A percentile compares a stretch with the other conserved stretches of the same genome.
Conservation (phyloP, 2,888 invertebrate species). For the Harpagoxenus sublaevis region DNA sequence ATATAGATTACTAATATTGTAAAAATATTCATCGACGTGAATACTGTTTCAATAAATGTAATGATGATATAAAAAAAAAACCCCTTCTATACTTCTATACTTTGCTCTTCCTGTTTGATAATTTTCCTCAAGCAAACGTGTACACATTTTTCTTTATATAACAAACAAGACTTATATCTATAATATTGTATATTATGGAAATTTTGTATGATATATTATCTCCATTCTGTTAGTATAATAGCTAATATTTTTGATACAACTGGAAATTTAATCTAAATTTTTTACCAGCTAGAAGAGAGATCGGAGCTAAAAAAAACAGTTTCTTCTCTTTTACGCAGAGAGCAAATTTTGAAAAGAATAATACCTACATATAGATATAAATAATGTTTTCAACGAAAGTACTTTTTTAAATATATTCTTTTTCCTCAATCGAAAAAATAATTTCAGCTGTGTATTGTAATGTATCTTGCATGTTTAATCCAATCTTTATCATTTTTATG, state of each 20-base stretch:
- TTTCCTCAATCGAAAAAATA: neutral
- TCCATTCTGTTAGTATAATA: neutral
- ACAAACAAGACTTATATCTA: neutral
- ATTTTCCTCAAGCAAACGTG: neutral
- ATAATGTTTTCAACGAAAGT: neutral
- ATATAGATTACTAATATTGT: conserved; percentile 79
- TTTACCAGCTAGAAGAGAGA: neutral
- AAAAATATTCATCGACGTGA: conserved; percentile 83
- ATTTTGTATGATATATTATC: neutral
- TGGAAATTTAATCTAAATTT: neutral
- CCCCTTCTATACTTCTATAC: conserved; percentile 15
- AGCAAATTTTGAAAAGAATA: neutral
- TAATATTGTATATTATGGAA: neutral
- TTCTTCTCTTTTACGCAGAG: neutral
- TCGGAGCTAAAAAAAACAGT: neutral
- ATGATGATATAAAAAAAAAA: conserved; percentile 78
- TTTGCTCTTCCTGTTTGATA: conserved; percentile 51
- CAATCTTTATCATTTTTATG: neutral
- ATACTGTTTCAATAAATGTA: conserved; percentile 84
- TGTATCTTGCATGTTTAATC: neutral
- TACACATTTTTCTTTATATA: neutral
- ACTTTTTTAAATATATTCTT: neutral
- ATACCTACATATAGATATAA: neutral
- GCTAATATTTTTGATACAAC: neutral
- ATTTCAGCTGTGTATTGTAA: neutral